Conservation (phyloP, 2,888 invertebrate genomes). For the Parascotia fuliginaria region DNA sequence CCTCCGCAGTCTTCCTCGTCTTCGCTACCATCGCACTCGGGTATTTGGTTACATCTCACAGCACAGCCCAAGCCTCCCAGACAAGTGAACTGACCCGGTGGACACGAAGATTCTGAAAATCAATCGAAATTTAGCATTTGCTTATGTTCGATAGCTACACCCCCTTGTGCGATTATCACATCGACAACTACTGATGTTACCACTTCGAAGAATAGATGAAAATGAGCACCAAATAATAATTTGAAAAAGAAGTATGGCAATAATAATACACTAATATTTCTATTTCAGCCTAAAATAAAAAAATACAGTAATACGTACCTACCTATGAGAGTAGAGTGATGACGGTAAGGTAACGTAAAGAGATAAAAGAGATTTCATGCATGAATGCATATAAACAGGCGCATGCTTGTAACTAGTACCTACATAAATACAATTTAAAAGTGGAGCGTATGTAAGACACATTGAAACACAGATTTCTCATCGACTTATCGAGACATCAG, state of each 20-base stretch:
- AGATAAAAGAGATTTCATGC: not conserved
- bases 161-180: conserved; percentile 28
- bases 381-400: conserved; percentile 14
- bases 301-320: too few relatives aligned
- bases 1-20: conserved; percentile 86
- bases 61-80: conserved; percentile 59
- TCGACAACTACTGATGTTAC: conserved; percentile 27
- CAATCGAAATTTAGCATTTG: not conserved
- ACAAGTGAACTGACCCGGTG: conserved; percentile 56
- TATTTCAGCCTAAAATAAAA: too few relatives aligned
- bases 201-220: not conserved
- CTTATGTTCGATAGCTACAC: not conserved
- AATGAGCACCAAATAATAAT: not conserved
- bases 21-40: conserved; percentile 85
- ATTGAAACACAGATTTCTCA: conserved; percentile 77
- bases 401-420: conserved; percentile 24
- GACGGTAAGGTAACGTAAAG: not conserved
- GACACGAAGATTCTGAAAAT: conserved; percentile 58
- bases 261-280: too few relatives aligned
- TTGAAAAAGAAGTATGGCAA: not conserved
- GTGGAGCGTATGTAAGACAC: conserved; percentile 40
- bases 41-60: conserved; percentile 70
- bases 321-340: not conserved
- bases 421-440: conserved; percentile 6
- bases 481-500: conserved; percentile 84